Base-by-base conservation (phyloP, 2,888 invertebrate species). In the Lasioglossum zephyrum region DNA sequence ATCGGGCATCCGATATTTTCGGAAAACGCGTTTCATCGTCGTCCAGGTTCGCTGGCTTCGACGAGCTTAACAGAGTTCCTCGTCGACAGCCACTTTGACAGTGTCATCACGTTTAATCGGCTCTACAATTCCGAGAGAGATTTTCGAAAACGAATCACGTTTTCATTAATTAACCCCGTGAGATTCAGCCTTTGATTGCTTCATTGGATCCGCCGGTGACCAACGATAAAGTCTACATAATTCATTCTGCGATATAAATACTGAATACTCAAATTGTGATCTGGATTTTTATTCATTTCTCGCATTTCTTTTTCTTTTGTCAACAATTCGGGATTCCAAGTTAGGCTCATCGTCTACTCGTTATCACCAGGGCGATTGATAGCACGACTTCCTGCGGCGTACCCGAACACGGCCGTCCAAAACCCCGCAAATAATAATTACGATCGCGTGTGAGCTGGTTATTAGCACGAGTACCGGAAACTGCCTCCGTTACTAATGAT, bases 401-500 rank as follows among this genome's bases (percentile, higher is more conserved):
- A 41, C 75, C 82, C 79, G 76, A 88, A 86, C 88, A 66, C 79
- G 84, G 77, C 57, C 84, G 60, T 49, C 86, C 83, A 75, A 80
- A 77, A 86, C 74, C 87, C 69, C 86, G 87, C 92, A 91, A 91
- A 91, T 92, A 91, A 92, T 92, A 92, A 92, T 92, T 92, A 92
- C 88, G 91, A 92, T 92, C 91, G 92, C 92, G 92, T 92, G 92
- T 77, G 85, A 81, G 77, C 57, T 73, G 86, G 91, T 92, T 92
- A 92, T 92, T 92, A 92, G 91, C 87, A 74, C 74, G 83, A 89
- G 84, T 84, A 89, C 82, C 87, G 88, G 90, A 87, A 92, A 92
- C 92, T 87, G 87, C 89, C 90, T 88, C 91, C 87, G 88, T 91
- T 92, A 92, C 91, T 92, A 92, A 92, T 92, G 92, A 91, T 91